phyloP scores from a whole-genome alignment of 2,888 invertebrate genomes.

The Cepaea hortensis region DNA sequence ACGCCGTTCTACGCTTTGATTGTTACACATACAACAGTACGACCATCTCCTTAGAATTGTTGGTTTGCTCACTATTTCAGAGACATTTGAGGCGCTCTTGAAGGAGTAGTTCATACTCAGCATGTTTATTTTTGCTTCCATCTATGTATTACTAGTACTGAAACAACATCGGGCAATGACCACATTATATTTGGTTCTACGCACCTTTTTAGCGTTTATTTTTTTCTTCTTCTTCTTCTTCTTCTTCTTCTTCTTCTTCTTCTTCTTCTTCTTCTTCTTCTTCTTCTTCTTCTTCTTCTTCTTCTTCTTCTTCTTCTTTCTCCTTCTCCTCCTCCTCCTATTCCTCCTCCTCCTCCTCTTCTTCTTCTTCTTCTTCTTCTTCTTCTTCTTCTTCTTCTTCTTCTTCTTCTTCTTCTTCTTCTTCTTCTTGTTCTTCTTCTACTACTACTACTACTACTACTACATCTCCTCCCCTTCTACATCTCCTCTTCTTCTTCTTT shows the following conservation, averaged over 20 bases:
- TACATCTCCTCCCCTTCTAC: background rate
- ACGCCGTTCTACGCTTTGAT: too few species aligned
- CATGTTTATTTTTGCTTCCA: background rate
- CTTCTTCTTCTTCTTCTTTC: background rate
- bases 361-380: slow-evolving; percentile 31
- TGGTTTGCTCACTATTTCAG: too few species aligned
- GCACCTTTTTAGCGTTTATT: background rate
- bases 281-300: background rate
- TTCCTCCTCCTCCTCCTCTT: background rate
- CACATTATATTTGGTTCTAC: background rate
- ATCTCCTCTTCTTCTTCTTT: background rate
- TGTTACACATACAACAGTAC: too few species aligned
- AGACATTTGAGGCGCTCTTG: too few species aligned
- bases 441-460: background rate
- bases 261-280: background rate
- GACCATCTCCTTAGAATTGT: too few species aligned
- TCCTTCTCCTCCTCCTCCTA: background rate
- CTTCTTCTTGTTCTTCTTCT: background rate
- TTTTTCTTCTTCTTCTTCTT: slow-evolving; percentile 6
- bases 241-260: slow-evolving; percentile 17
- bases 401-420: background rate
- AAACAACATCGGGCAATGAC: background rate
- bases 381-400: background rate
- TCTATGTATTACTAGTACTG: background rate
- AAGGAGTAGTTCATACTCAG: too few species aligned